A percentile compares a stretch with the other conserved stretches of the same genome.
These are phyloP conservation scores for Shargacucullia verbasci DNA, from an alignment of 2,888 invertebrate species.

Conservation along the genomic window DNA sequence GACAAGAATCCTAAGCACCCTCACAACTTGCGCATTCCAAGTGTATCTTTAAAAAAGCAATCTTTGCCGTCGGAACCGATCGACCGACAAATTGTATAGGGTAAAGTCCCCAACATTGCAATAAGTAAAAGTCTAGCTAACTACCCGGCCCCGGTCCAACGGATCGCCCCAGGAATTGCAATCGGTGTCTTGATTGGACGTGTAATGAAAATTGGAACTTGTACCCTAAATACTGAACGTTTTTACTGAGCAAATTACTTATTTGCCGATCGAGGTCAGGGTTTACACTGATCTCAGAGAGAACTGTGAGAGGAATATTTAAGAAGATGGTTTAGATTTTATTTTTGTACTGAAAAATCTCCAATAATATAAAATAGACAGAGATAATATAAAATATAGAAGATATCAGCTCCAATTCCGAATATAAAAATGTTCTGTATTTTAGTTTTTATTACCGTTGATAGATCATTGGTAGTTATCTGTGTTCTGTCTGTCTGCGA, in stretches of 20 bases:
- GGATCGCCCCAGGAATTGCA: constrained; percentile 57
- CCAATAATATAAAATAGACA: too few relatives aligned
- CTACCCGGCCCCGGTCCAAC: constrained; percentile 41
- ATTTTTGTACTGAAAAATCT: too few relatives aligned
- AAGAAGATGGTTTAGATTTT: neutral
- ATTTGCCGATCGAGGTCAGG: neutral
- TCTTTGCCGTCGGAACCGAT: constrained; percentile 44
- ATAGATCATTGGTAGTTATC: too few relatives aligned
- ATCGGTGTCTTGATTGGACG: constrained; percentile 56
- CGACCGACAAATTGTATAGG: constrained; percentile 55
- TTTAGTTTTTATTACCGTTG: too few relatives aligned
- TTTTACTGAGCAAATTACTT: neutral
- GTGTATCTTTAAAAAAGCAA: constrained; percentile 51
- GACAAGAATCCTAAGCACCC: constrained; percentile 28
- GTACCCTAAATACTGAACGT: constrained; percentile 1
- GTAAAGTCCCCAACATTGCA: constrained; percentile 38
- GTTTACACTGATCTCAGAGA: too few relatives aligned
- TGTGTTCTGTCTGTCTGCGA: too few relatives aligned
- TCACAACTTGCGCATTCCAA: constrained; percentile 24
- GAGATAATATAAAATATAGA: too few relatives aligned
- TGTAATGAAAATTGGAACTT: constrained; percentile 50
- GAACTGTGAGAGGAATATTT: neutral
- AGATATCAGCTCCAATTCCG: too few relatives aligned
- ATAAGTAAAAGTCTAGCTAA: constrained; percentile 60
- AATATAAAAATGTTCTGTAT: too few relatives aligned